A percentile compares a stretch with the other conserved stretches of the same genome.
Evolutionary conservation across 2,113 vertebrate genomes (phyloP).

Genomic region (Macrotus californicus): DNA sequence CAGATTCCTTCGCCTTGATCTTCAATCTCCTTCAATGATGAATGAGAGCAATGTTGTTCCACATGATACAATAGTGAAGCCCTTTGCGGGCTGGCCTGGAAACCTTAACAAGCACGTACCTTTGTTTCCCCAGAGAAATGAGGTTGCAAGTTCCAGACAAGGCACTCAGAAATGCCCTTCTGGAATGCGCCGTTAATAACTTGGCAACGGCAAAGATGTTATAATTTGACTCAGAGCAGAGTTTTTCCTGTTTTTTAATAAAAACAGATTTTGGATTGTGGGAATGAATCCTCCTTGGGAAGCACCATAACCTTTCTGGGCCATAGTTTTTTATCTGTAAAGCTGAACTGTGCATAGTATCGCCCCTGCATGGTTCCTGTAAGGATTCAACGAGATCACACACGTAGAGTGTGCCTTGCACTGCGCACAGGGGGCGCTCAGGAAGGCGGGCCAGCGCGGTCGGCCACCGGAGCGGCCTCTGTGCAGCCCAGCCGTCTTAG

Average conservation of each 20-base stretch:
- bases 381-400: neutral
- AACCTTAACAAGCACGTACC: fast-evolving
- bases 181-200: neutral
- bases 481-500: neutral
- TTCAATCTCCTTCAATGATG: neutral
- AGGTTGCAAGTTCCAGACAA: neutral
- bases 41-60: fast-evolving
- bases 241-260: neutral
- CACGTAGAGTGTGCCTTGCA: fast-evolving
- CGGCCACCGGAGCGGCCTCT: fast-evolving
- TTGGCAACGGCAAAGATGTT: neutral
- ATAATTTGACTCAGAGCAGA: neutral
- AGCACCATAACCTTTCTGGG: neutral
- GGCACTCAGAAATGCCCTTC: neutral
- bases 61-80: fast-evolving
- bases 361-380: fast-evolving
- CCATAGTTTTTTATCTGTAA: neutral
- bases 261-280: neutral
- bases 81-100: neutral
- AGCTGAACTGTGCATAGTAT: neutral
- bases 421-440: fast-evolving
- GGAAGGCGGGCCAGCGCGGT: fast-evolving
- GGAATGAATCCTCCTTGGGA: neutral
- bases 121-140: neutral
- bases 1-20: neutral